phyloP scores from a whole-genome alignment of 2,888 invertebrate genomes.

The Calephelis perditalis region DNA sequence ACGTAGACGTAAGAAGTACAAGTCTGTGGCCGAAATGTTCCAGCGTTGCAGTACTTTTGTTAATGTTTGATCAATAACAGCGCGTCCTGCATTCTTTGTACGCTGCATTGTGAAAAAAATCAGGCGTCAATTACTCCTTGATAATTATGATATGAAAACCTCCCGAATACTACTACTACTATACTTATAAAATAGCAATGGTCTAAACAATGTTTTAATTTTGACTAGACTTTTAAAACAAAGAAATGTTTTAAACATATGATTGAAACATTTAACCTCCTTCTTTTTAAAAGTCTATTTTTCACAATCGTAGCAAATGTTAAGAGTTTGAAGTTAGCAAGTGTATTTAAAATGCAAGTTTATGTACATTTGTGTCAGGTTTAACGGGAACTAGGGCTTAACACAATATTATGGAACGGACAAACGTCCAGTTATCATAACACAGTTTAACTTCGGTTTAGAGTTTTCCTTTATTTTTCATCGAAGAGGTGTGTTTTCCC shows the following conservation, averaged over 20 bases:
- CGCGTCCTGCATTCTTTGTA: constrained; percentile 8
- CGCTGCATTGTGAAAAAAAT: constrained; percentile 3
- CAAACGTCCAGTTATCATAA: constrained; percentile 61
- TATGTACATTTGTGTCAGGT: constrained; percentile 60
- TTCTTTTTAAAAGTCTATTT: too few species aligned
- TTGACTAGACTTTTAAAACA: too few species aligned
- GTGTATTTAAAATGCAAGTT: constrained; percentile 58
- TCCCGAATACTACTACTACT: too few species aligned
- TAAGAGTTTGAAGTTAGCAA: constrained; percentile 39
- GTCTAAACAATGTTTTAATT: too few species aligned
- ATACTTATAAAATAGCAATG: too few species aligned
- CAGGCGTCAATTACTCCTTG: background rate
- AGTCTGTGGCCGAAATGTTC: background rate
- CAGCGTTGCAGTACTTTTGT: constrained; percentile 5
- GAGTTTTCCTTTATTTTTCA: too few species aligned
- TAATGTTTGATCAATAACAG: constrained; percentile 8
- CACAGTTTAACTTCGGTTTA: constrained; percentile 47
- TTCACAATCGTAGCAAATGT: too few species aligned
- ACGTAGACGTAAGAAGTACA: background rate
- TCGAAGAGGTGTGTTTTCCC: too few species aligned
- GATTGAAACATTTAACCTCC: too few species aligned
- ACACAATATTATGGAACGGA: constrained; percentile 63
- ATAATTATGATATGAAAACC: background rate
- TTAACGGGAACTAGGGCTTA: constrained; percentile 54
- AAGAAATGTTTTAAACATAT: too few species aligned